Percentiles rank a stretch among this genome's conserved stretches.
These are phyloP conservation scores for Pinna nobilis DNA, from an alignment of 1,140 invertebrate genomes.

Conservation along the genomic window DNA sequence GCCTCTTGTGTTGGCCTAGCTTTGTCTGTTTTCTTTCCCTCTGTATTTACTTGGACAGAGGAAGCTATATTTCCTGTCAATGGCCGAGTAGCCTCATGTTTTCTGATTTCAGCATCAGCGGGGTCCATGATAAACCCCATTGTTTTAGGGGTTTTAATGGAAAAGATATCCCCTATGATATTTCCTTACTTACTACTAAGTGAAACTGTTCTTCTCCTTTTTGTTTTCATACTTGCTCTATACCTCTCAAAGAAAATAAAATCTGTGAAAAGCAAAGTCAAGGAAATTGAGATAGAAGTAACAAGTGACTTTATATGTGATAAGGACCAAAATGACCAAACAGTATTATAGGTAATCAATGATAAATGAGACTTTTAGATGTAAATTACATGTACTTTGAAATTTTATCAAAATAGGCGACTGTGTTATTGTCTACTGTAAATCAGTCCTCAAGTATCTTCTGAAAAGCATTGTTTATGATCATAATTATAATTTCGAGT, in stretches of 20 bases:
- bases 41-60: conserved; percentile 48
- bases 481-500: background rate
- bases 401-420: background rate
- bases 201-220: conserved; percentile 24
- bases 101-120: conserved; percentile 37
- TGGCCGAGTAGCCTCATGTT: conserved; percentile 42
- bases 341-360: background rate
- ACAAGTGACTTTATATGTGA: background rate
- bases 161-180: conserved; percentile 40
- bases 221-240: conserved; percentile 4
- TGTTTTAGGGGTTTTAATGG: conserved; percentile 53
- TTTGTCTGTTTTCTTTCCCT: conserved; percentile 52
- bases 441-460: background rate
- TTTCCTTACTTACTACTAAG: conserved; percentile 47
- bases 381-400: background rate
- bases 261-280: background rate
- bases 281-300: conserved; percentile 1
- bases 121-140: conserved; percentile 48
- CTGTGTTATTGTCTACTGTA: background rate
- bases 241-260: conserved; percentile 6
- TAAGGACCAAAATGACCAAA: background rate
- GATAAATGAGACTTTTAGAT: background rate
- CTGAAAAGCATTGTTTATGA: background rate
- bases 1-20: conserved; percentile 30
- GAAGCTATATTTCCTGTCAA: conserved; percentile 45